Base-by-base conservation (phyloP, 2,113 vertebrate genomes). In the Leucopsar rothschildi region DNA sequence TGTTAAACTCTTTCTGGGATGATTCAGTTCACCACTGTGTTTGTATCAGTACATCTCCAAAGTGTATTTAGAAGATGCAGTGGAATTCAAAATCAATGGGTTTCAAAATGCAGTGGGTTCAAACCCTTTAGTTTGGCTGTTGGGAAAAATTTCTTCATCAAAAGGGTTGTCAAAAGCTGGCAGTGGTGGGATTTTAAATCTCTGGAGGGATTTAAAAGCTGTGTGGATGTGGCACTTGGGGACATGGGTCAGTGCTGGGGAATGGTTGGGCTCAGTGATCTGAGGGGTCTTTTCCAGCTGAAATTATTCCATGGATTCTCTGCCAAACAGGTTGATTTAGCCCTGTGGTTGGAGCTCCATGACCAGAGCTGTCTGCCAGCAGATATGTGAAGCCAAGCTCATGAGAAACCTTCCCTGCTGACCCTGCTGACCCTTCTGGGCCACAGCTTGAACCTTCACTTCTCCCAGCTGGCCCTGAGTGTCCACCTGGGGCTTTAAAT, bases 221-320 rank as follows among this genome's bases (percentile, higher is more conserved):
- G 7, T 33, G 59, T 16, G 37, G 59, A 50, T 27, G 37, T 81
- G 68, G 27, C 50, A 15, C 15, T 3, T 37, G 68, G 35, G 59
- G 76, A 44, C 12, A 3, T 2, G 42, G 21, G 27, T 23, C 60
- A 56, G 35, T 23, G 66, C 11, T 50, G 59, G 31, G 37, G 9
- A 15, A 10, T 4, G 10, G 7, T 1, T 59, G 59, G 39, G 47
- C 47, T 15, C 0, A 0, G 3, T n/a, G 19, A 35, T 11, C 39
- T 35, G 9, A 22, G 31, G 9, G 20, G 2, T 25, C 28, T 53
- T 70, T 71, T 59, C 52, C 66, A 65, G 6, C 37, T 29, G 22
- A 52, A 52, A 19, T 19, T 9, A 10, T 27, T 45, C 66, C 39
- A 0, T 31, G 25, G 17, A 15, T 44, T 59, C 61, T 50, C 61